phyloP scores from a whole-genome alignment of 2,888 invertebrate species.

The Gibbula magus region DNA sequence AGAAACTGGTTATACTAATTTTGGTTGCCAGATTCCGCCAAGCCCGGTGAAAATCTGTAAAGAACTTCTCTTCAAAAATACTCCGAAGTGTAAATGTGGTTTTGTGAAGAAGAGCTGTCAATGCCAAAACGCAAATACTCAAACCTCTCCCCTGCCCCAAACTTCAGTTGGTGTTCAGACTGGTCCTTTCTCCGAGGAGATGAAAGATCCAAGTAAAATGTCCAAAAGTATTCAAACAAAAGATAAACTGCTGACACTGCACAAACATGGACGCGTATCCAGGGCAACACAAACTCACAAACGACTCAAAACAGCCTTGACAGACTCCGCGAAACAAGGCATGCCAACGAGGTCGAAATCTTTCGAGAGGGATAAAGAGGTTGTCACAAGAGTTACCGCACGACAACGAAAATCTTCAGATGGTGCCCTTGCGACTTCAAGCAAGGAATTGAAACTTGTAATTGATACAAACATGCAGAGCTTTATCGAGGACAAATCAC shows the following conservation, averaged over 20 bases:
- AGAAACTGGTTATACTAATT: background rate
- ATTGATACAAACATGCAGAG: background rate
- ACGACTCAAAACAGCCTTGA: background rate
- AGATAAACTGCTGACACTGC: background rate
- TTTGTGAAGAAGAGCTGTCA: background rate
- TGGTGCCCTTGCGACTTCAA: background rate
- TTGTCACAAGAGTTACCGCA: background rate
- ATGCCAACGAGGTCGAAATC: background rate
- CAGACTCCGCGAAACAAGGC: background rate
- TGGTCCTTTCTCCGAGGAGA: background rate
- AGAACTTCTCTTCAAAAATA: background rate
- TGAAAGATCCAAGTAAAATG: background rate
- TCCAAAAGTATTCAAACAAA: conserved; percentile 9
- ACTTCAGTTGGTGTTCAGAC: conserved; percentile 3
- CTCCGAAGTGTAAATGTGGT: background rate
- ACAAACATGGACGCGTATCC: conserved; percentile 6
- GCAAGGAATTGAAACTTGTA: background rate
- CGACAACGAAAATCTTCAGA: conserved; percentile 4
- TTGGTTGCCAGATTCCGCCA: background rate
- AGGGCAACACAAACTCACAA: conserved; percentile 9
- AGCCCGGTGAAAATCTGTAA: conserved; percentile 1
- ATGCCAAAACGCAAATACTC: background rate
- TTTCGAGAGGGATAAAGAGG: background rate
- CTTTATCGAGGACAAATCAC: conserved; percentile 48
- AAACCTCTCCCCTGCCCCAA: background rate